These are phyloP conservation scores for Ferrisia virgata DNA, from an alignment of 2,888 invertebrate species.

Conservation along the genomic window DNA sequence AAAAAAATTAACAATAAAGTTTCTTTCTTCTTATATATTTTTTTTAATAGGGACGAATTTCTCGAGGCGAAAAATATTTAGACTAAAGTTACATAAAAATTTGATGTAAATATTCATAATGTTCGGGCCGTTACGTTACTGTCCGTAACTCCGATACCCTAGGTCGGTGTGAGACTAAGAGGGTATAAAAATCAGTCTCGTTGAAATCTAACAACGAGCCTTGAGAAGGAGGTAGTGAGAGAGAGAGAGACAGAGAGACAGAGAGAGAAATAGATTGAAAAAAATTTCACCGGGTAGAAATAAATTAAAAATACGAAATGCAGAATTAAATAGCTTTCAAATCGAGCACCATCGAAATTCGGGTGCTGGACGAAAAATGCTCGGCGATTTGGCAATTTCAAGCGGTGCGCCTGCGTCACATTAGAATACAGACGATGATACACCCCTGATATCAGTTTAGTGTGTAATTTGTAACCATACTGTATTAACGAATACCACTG, in stretches of 20 bases:
- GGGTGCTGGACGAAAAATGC: conserved; percentile 6
- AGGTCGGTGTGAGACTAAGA: too few relatives aligned
- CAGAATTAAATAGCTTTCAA: conserved; percentile 28
- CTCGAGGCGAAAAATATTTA: background rate
- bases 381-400: background rate
- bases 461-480: conserved; percentile 23
- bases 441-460: conserved; percentile 18
- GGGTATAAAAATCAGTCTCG: too few relatives aligned
- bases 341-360: conserved; percentile 4
- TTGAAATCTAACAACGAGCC: background rate
- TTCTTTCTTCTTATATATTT: background rate
- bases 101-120: background rate
- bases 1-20: background rate
- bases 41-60: background rate
- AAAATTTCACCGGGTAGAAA: background rate
- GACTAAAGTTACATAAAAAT: background rate
- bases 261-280: background rate
- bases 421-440: background rate
- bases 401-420: background rate
- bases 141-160: too few relatives aligned
- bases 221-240: background rate
- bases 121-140: too few relatives aligned
- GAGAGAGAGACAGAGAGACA: background rate
- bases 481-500: background rate
- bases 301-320: conserved; percentile 26